Evolutionary conservation across 1,140 invertebrate species (phyloP).

Genomic region (Holotrichia oblita): DNA sequence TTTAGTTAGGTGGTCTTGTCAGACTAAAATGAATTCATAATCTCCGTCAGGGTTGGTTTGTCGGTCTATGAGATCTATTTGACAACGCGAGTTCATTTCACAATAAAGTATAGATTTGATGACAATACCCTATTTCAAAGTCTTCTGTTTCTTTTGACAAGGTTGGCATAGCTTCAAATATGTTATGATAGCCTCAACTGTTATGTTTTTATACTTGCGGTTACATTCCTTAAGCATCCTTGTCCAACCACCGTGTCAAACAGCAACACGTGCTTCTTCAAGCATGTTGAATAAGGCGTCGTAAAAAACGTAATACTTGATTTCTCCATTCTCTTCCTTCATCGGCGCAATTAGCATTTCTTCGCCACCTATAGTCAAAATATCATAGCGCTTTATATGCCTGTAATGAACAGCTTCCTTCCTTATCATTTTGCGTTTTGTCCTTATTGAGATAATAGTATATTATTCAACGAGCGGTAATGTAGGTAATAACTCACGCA

Average conservation of each 20-base stretch:
- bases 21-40: conserved; percentile 58
- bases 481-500: too few species aligned
- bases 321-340: conserved; percentile 42
- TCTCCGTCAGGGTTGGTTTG: conserved; percentile 52
- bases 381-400: conserved; percentile 41
- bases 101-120: too few species aligned
- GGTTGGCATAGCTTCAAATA: conserved; percentile 49
- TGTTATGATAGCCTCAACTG: conserved; percentile 47
- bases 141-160: conserved; percentile 49
- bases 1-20: conserved; percentile 62
- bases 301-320: too few species aligned
- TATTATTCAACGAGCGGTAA: too few species aligned
- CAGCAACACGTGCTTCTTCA: conserved; percentile 47
- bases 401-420: conserved; percentile 38
- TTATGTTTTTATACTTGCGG: conserved; percentile 48
- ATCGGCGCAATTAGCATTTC: conserved; percentile 49
- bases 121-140: too few species aligned
- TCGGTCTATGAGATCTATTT: too few species aligned
- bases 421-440: too few species aligned
- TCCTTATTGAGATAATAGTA: too few species aligned
- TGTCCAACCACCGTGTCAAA: conserved; percentile 51
- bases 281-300: conserved; percentile 51
- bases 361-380: conserved; percentile 41
- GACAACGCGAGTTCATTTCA: too few species aligned
- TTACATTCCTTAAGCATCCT: conserved; percentile 48